Evolutionary conservation across 2,888 invertebrate genomes (phyloP).

Genomic region (Eilema griseolum): DNA sequence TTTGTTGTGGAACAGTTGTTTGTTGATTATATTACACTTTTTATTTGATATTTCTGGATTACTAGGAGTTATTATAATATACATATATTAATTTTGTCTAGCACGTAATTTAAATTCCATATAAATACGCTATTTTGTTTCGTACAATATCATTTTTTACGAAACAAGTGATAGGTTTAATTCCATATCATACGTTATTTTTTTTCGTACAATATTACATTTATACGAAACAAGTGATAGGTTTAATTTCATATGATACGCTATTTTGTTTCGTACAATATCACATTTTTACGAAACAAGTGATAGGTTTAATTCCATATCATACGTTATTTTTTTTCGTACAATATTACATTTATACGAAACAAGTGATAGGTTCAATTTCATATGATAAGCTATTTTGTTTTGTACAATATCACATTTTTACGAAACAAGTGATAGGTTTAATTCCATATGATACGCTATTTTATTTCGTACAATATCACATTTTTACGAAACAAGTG

Average conservation of each 20-base stretch:
- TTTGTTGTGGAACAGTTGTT: constrained; percentile 63
- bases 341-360: constrained; percentile 43
- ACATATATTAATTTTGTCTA: constrained; percentile 47
- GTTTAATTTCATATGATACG: constrained; percentile 41
- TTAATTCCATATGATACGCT: constrained; percentile 39
- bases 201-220: constrained; percentile 42
- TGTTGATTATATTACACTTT: constrained; percentile 45
- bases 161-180: constrained; percentile 35
- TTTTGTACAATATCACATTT: constrained; percentile 43
- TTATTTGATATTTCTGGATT: constrained; percentile 47
- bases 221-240: constrained; percentile 39
- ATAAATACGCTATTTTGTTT: constrained; percentile 33
- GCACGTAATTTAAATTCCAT: constrained; percentile 42
- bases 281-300: constrained; percentile 45
- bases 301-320: no score
- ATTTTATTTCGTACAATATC: constrained; percentile 36
- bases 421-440: no score
- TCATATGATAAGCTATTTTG: constrained; percentile 31
- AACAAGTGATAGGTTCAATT: no score
- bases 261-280: constrained; percentile 31
- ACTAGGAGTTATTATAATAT: constrained; percentile 45
- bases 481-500: constrained; percentile 42
- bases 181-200: constrained; percentile 36
- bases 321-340: constrained; percentile 30
- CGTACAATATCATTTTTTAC: constrained; percentile 41